phyloP scores from a whole-genome alignment of 2,797 vertebrate genomes.

The Nyctibius grandis region DNA sequence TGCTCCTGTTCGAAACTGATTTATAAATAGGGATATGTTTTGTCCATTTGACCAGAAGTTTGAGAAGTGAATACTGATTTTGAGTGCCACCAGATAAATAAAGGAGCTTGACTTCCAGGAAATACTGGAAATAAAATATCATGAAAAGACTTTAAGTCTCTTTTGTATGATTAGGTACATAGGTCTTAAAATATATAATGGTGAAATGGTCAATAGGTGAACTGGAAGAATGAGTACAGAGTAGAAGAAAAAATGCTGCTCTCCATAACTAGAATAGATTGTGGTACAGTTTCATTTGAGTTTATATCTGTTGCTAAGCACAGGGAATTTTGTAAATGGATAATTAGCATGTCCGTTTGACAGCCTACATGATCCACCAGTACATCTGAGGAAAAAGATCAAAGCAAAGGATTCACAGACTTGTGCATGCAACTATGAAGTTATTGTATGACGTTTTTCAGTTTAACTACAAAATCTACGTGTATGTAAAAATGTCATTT shows the following conservation, averaged over 20 bases:
- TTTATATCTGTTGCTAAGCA: background rate
- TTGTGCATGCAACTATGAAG: background rate
- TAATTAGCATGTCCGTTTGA: constrained; percentile 52
- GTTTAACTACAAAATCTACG: constrained; percentile 48
- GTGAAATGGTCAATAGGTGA: background rate
- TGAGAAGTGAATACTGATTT: background rate
- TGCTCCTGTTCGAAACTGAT: background rate
- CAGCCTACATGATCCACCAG: constrained; percentile 17
- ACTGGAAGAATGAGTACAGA: background rate
- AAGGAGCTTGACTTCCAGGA: background rate
- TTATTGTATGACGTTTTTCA: background rate
- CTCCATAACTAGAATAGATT: background rate
- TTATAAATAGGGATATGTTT: background rate
- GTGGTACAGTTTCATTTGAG: background rate
- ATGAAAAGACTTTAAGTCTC: background rate
- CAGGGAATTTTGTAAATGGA: background rate
- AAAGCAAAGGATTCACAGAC: constrained; percentile 27
- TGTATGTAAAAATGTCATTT: constrained; percentile 48
- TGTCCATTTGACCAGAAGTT: background rate
- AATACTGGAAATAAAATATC: background rate
- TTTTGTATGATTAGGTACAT: background rate
- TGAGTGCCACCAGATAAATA: background rate
- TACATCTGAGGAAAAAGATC: constrained; percentile 41
- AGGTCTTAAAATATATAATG: background rate
- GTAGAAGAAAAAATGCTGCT: background rate